A percentile compares a stretch with the other conserved stretches of the same genome.
phyloP scores from a whole-genome alignment of 2,888 invertebrate species.

The Noctua comes region DNA sequence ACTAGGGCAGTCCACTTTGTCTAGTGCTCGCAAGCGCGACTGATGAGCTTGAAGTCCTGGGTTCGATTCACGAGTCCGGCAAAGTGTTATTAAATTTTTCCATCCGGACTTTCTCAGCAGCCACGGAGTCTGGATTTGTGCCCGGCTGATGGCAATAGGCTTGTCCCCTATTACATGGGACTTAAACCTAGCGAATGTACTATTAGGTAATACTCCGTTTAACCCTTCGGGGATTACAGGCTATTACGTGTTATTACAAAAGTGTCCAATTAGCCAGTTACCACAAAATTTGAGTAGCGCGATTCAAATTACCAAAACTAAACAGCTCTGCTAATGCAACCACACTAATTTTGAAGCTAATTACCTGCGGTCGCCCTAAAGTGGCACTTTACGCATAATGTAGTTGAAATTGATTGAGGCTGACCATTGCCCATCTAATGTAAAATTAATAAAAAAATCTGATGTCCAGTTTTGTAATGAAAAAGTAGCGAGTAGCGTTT shows the following conservation, averaged over 20 bases:
- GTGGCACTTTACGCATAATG: neutral
- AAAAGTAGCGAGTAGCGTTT: no score
- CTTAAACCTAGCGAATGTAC: neutral
- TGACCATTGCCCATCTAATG: no score
- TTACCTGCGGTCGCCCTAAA: conserved; percentile 12
- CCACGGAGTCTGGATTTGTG: no score
- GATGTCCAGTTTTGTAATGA: neutral
- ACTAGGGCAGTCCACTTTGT: no score
- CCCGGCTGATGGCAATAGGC: no score
- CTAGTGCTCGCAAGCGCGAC: neutral
- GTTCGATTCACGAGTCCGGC: neutral
- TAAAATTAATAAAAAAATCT: neutral
- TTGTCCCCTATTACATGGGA: neutral
- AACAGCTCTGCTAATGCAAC: neutral
- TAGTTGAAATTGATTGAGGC: neutral
- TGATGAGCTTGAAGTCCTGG: neutral
- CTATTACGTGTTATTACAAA: no score
- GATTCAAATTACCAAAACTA: neutral
- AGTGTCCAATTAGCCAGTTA: no score
- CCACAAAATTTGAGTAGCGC: neutral
- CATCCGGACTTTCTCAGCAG: no score
- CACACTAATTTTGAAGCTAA: neutral
- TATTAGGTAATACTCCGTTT: neutral
- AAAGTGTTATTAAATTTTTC: no score
- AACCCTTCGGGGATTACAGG: no score